Evolutionary conservation across 2,888 invertebrate species (phyloP), one percentile per base, ranked within the genome.

Genomic region (Barypeithes pellucidus): DNA sequence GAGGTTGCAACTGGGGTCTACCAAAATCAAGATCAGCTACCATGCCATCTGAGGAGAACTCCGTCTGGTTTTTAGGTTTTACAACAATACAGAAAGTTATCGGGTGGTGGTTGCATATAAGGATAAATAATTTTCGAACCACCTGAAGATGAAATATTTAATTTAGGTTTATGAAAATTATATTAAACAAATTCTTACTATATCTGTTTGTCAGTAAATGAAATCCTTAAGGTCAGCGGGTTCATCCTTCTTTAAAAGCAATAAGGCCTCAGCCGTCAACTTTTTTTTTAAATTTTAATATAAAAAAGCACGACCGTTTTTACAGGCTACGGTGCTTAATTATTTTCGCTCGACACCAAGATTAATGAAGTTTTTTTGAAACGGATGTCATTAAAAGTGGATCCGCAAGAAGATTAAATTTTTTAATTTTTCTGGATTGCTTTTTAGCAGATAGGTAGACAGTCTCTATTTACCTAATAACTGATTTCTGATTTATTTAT

Each of bases 351-450:
- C 16, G 61, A 16, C 61, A 22, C 41, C 20, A 43, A 61, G 61
- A 43, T 57, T 57, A 57, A 57, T 33, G 54, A 57, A 33, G 33
- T 22, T 57, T 33, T n/a, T 57, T 33, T 57, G 33, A 57, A 57
- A 57, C 54, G 54, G 54, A 33, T 57, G 54, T 33, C 33, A 33
- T 57, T 57, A 33, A 33, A 57, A 57, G 54, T 57, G 54, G 54
- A 57, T 33, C 33, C 18, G 33, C 54, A 57, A 16, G 54, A 18
- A 57, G 54, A 57, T 33, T 33, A 57, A 57, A 33, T 33, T 33
- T 33, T 57, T 57, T 57, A 57, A 57, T 57, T 57, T 57, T 33
- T 33, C 54, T 18, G 54, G 36, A 36, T 57, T 33, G 54, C 54
- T 18, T 57, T 18, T 43, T 43, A 16, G 16, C 7, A 43, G n/a